Base-by-base conservation (phyloP, 2,888 invertebrate genomes). In the Crematogaster levior region DNA sequence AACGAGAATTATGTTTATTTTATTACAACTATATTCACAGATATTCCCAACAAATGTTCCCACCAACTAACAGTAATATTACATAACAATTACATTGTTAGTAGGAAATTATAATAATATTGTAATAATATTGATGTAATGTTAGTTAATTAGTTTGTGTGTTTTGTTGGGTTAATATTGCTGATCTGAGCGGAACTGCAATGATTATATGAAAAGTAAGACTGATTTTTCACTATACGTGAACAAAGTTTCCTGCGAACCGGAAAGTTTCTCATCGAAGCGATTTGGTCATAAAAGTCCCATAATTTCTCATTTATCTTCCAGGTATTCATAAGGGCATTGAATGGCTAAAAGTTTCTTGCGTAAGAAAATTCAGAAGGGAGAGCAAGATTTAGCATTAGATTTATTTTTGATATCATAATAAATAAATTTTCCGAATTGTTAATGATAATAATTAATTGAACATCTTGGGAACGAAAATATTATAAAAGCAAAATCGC, bases 221-320 rank as follows among this genome's bases (percentile, higher is more conserved):
- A 12, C 3, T 37, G 12, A 40, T 68, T 70, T 46, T 61, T 68
- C 15, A 3, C 3, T 48, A 24, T 43, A 37, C 18, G 51, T 12
- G 61, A 79, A 51, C 43, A 68, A 82, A 79, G 79, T 82, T 77
- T 24, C 2, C 24, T 34, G 24, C 37, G 12, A 51, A 79, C 58
- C 21, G 40, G 3, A 73, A 73, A 80, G 48, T 72, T 80, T 48
- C 6, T n/a, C n/a, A 37, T 73, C 74, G 24, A 43, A 15, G 48
- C n/a, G 46, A 73, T 73, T 46, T 24, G 48, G 9, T 46, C 21
- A 30, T 56, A 77, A 53, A 53, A 53, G 30, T 30, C 9, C 27
- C n/a, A n/a, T 46, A 27, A 66, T 53, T 66, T n/a, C 18, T 37
- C 24, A 63, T 24, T 40, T 6, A 34, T 10, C 18, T 37, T 43